These are phyloP conservation scores for Mythimna impura DNA, from an alignment of 2,888 invertebrate species.

Conservation along the genomic window DNA sequence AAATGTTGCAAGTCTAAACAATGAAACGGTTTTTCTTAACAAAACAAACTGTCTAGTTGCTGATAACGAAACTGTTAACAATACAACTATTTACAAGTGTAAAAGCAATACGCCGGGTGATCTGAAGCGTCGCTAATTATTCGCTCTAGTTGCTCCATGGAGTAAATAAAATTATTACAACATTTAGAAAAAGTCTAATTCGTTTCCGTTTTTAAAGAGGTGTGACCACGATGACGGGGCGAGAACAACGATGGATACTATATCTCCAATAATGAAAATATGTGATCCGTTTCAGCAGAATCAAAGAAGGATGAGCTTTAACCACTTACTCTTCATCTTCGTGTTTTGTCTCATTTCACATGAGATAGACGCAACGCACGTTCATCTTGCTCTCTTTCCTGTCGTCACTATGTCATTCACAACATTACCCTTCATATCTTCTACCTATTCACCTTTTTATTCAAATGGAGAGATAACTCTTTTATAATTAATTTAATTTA, in stretches of 20 bases:
- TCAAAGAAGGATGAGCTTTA: no score
- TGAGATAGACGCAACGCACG: neutral
- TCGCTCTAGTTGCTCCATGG: conserved; percentile 11
- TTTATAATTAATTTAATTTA: neutral
- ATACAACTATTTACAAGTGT: neutral
- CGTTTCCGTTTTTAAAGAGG: neutral
- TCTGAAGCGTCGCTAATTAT: conserved; percentile 23
- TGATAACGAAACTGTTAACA: conserved; percentile 37
- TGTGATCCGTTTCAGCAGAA: neutral
- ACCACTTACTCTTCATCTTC: neutral
- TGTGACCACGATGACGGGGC: neutral
- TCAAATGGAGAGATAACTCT: neutral
- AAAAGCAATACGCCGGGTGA: conserved; percentile 7
- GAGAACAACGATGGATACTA: neutral
- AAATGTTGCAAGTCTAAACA: conserved; percentile 20
- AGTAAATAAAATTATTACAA: conserved; percentile 9
- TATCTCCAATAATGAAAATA: neutral
- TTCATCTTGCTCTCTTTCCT: neutral
- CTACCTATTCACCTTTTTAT: neutral
- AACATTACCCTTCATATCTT: neutral
- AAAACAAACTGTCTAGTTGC: conserved; percentile 6
- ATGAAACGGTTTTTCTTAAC: conserved; percentile 6
- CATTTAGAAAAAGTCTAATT: neutral
- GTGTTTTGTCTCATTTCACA: neutral
- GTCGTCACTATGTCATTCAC: neutral